Percentiles rank a stretch among this genome's conserved stretches.
phyloP scores from a whole-genome alignment of 2,888 invertebrate genomes.

The Catonia carolina region DNA sequence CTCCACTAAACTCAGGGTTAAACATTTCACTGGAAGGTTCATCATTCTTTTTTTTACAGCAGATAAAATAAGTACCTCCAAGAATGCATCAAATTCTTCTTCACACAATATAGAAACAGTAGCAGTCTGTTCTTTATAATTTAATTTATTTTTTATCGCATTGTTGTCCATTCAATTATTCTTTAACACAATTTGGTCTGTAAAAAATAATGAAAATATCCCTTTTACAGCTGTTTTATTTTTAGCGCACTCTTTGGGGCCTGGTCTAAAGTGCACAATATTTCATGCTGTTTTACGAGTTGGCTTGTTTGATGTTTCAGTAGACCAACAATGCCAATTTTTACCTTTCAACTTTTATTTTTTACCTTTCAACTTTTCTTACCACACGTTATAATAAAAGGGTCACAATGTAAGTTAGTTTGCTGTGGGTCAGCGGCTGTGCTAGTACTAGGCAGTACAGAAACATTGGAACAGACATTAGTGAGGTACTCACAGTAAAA shows the following conservation, averaged over 20 bases:
- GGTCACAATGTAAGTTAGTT: background rate
- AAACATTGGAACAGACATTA: no score
- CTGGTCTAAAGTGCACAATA: conserved; percentile 6
- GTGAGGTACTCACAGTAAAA: background rate
- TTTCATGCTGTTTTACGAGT: background rate
- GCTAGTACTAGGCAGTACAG: no score
- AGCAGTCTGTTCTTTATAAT: background rate
- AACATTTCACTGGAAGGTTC: conserved; percentile 12
- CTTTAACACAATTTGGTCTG: background rate
- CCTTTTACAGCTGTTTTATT: background rate
- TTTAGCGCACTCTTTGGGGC: background rate
- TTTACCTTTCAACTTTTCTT: no score
- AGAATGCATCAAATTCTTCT: background rate
- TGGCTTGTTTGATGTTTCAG: background rate
- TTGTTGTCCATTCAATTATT: background rate
- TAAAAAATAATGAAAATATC: conserved; percentile 4
- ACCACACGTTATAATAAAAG: background rate
- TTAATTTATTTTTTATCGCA: background rate
- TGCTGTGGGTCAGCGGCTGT: no score
- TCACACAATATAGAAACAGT: background rate
- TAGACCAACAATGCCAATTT: conserved; percentile 8
- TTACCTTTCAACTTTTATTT: background rate
- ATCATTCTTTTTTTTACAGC: conserved; percentile 11
- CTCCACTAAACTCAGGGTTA: conserved; percentile 7
- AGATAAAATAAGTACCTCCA: conserved; percentile 7